Conservation (phyloP, 2,797 vertebrate species). For the Tachyglossus aculeatus region DNA sequence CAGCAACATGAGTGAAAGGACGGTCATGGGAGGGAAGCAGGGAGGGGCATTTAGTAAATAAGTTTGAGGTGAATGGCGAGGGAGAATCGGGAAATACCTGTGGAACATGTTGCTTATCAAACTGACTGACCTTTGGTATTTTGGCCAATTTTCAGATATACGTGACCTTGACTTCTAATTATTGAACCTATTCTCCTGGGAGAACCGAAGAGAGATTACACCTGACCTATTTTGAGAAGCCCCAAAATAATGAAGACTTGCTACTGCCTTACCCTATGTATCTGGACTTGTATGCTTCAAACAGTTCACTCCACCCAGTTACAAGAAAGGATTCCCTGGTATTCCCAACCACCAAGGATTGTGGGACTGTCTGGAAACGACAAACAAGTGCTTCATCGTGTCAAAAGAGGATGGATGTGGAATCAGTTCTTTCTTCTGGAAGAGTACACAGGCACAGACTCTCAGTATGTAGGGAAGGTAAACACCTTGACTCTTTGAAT, state of each 20-base stretch:
- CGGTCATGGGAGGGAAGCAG: no score
- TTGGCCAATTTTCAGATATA: no score
- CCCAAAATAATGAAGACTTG: constrained; percentile 71
- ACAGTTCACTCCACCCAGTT: constrained; percentile 42
- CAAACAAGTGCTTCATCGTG: constrained; percentile 82
- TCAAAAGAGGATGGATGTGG: constrained; percentile 98
- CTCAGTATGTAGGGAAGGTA: constrained; percentile 98
- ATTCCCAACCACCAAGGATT: constrained; percentile 60
- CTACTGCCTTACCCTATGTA: constrained; percentile 55
- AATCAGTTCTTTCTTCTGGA: constrained; percentile 98
- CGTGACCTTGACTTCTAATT: no score
- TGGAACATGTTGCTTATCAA: no score
- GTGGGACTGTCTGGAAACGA: constrained; percentile 74
- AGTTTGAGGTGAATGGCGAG: no score
- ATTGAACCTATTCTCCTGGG: constrained; percentile 18
- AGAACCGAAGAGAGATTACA: constrained; percentile 25
- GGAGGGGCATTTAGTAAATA: no score
- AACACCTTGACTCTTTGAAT: constrained; percentile 49
- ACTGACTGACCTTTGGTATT: no score
- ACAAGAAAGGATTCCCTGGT: constrained; percentile 74
- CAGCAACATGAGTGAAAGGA: no score
- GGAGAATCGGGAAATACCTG: no score
- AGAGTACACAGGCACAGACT: constrained; percentile 94
- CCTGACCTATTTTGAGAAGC: constrained; percentile 12
- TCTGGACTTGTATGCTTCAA: constrained; percentile 68